Base-by-base conservation (phyloP, 2,888 invertebrate genomes). In the Anorthoa munda region DNA sequence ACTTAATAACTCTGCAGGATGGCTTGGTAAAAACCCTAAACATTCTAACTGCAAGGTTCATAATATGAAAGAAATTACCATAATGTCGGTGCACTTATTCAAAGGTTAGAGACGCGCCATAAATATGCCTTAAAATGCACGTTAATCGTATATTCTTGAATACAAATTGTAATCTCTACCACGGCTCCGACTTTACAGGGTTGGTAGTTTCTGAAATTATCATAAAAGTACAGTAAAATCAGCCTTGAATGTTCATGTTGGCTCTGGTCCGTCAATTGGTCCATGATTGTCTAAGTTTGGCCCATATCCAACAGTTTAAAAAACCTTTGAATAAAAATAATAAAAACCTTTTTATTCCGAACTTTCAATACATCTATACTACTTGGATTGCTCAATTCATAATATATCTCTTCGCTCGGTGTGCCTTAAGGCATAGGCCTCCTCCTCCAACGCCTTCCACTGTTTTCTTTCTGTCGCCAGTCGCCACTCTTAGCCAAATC, bases 111-210 rank as follows among this genome's bases (percentile, higher is more conserved):
- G 21, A 39, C 56, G 61, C 60, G 39, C 66, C 56, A 77, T 84
- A 81, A 84, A 86, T 84, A 81, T 78, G 81, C 13, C 63, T 68
- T 84, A 84, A 81, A 79, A 85, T 75, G 53, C 72, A 74, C 74
- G 83, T 73, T 73, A 79, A 85, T 82, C 69, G 75, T 76, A 82
- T 75, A 87, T 80, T 87, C 83, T 80, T 85, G 86, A 85, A 87
- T 83, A 84, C 87, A 85, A 85, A 85, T 85, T 85, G 75, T 82
- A 80, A 75, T 85, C 82, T 79, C 76, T 77, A 78, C 70, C 66
- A 58, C 56, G 50, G 70, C 77, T 68, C 51, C 12, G 23, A 45
- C 26, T 74, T 46, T 17, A 21, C n/a, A 85, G 85, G 85, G 85
- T 51, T 79, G 76, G 2, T 66, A 70, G 4, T 21, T 31, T n/a